Conservation (phyloP, 2,797 vertebrate species). For the Tenualosa ilisha region DNA sequence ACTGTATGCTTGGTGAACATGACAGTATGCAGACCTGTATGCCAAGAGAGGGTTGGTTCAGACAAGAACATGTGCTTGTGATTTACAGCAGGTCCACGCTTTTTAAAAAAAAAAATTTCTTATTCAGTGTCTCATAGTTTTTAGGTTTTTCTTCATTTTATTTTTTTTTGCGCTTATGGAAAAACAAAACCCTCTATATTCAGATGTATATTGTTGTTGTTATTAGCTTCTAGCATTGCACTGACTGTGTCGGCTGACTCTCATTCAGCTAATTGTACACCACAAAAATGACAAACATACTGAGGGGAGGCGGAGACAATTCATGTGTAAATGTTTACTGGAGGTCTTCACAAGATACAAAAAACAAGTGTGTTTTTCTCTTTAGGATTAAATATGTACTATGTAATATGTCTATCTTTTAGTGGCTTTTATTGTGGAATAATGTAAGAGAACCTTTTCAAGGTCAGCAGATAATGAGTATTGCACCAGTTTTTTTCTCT, state of each 20-base stretch:
- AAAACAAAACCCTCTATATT: constrained; percentile 71
- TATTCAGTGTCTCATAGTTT: constrained; percentile 48
- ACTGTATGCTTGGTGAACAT: constrained; percentile 67
- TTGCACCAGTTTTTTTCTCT: constrained; percentile 85
- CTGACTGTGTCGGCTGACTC: constrained; percentile 93
- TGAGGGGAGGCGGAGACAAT: constrained; percentile 86
- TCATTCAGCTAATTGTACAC: constrained; percentile 84
- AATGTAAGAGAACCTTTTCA: constrained; percentile 79
- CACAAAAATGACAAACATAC: constrained; percentile 72
- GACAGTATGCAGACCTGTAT: constrained; percentile 52
- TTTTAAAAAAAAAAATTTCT: constrained; percentile 52
- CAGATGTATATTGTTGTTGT: constrained; percentile 80
- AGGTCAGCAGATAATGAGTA: constrained; percentile 86
- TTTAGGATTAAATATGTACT: constrained; percentile 74
- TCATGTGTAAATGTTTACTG: constrained; percentile 99
- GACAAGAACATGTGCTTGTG: constrained; percentile 55
- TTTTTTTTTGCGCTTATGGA: constrained; percentile 56
- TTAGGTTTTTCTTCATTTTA: constrained; percentile 73
- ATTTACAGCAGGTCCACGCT: constrained; percentile 70
- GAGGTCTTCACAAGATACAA: constrained; percentile 86
- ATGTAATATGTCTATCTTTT: constrained; percentile 91
- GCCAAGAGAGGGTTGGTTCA: constrained; percentile 41
- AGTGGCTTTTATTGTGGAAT: constrained; percentile 96
- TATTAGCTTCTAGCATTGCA: constrained; percentile 97
- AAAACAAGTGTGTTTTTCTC: constrained; percentile 81